Evolutionary conservation across 2,797 vertebrate genomes (phyloP).

Genomic region (Tokudaia tokunoshimensis): DNA sequence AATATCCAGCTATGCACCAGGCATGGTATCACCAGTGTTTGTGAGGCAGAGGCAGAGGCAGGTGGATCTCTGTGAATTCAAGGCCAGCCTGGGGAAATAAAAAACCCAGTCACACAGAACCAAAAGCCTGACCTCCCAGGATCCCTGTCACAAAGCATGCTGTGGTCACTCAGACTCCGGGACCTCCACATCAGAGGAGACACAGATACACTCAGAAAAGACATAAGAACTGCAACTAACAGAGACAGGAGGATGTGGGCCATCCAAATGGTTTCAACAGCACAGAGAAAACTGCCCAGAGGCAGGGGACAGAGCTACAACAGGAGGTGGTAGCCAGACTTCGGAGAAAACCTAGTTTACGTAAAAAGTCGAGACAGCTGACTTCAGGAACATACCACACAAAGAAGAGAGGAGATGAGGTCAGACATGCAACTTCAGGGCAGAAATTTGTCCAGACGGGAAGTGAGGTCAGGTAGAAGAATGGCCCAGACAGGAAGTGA

Average conservation of each 20-base stretch:
- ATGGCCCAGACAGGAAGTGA: background rate
- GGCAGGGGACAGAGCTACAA: background rate
- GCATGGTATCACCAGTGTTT: too few relatives aligned
- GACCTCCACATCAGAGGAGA: background rate
- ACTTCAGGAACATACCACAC: background rate
- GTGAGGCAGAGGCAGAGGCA: background rate
- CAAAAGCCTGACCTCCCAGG: background rate
- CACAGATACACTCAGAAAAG: background rate
- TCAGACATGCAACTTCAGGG: background rate
- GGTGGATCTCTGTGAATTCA: background rate
- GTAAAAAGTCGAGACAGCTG: background rate
- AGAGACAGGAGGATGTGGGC: background rate
- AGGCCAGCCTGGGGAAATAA: background rate
- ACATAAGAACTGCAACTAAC: background rate
- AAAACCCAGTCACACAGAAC: accelerated
- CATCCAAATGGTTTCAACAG: background rate
- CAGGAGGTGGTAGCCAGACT: background rate
- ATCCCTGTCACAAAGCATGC: too few relatives aligned
- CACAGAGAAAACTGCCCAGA: background rate
- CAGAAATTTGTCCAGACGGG: constrained; percentile 1
- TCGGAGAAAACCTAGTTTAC: background rate
- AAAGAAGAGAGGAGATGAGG: background rate
- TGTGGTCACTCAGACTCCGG: background rate
- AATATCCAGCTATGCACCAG: background rate
- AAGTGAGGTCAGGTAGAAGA: background rate